Evolutionary conservation across 53 echinoderm and acorn worm species (phyloP).

Genomic region (Mesocentrotus franciscanus): DNA sequence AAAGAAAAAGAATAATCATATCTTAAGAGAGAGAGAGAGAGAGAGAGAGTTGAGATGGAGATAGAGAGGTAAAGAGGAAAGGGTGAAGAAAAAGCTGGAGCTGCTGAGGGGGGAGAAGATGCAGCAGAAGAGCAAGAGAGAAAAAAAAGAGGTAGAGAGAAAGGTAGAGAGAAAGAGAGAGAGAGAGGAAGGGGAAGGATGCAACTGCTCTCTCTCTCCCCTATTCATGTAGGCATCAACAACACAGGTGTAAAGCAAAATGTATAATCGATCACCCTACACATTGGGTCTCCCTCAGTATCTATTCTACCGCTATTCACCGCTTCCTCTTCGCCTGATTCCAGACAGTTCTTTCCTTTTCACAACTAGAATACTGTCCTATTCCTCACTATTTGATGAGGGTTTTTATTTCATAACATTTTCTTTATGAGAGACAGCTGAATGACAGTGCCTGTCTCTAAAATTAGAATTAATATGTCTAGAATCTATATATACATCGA

Average conservation of each 20-base stretch:
- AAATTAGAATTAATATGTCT: not conserved
- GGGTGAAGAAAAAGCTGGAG: not conserved
- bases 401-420: not conserved
- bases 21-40: not conserved
- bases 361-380: not conserved
- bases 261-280: constrained; percentile 5
- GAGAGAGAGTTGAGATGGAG: not conserved
- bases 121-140: not conserved
- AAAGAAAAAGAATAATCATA: not conserved
- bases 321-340: not conserved
- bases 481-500: too few relatives aligned
- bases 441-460: not conserved
- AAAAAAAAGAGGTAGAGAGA: not conserved
- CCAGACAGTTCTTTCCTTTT: not conserved
- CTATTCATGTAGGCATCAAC: not conserved
- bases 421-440: not conserved
- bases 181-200: not conserved
- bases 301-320: not conserved
- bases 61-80: not conserved
- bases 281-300: not conserved
- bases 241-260: not conserved
- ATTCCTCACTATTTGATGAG: not conserved
- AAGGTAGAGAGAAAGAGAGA: not conserved
- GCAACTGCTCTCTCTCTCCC: not conserved
- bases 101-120: not conserved